Base-by-base conservation (phyloP, 2,888 invertebrate species). In the Brenthis ino region DNA sequence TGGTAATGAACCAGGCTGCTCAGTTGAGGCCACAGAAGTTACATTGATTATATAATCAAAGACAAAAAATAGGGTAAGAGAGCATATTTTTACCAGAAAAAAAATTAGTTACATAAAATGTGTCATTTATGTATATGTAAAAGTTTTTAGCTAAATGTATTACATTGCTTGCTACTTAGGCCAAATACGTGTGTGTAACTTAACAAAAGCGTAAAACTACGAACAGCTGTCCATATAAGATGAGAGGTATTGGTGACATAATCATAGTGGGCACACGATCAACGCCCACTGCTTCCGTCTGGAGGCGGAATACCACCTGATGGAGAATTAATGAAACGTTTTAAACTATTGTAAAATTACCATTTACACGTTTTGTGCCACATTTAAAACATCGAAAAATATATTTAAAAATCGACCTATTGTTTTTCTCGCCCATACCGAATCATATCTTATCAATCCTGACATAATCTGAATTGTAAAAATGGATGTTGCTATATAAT, bases 271-370 rank as follows among this genome's bases (percentile, higher is more conserved):
- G 91, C 85, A 85, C 83, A 78, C 80, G 80, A 82, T 81, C 78
- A 75, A 84, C 92, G 84, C 92, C 92, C 87, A 93, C 92, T 63
- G 88, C 86, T 90, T 92, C 91, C 92, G 91, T 82, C 82, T 80
- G 84, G 85, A 85, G 89, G 91, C 88, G 89, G 80, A 77, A 77
- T 79, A 81, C 82, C 87, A 91, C 88, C 89, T 90, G 89, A 90
- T 88, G 82, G 78, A 86, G 83, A 81, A 79, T 85, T 72, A 69
- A 73, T 69, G 53, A 53, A 71, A 61, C 24, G n/a, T 63, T 57
- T 28, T 53, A 8, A 53, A 20, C 13, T 6, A 33, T 53, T 16
- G 16, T 53, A 20, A 63, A 53, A 50, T 50, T 11, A 47, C 13
- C 20, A 57, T 24, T 43, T 8, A 13, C 1, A 13, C 1, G 20